Percentiles rank a stretch among this genome's conserved stretches.
Evolutionary conservation across 2,888 invertebrate genomes (phyloP).

Genomic region (Orthonevra nobilis): DNA sequence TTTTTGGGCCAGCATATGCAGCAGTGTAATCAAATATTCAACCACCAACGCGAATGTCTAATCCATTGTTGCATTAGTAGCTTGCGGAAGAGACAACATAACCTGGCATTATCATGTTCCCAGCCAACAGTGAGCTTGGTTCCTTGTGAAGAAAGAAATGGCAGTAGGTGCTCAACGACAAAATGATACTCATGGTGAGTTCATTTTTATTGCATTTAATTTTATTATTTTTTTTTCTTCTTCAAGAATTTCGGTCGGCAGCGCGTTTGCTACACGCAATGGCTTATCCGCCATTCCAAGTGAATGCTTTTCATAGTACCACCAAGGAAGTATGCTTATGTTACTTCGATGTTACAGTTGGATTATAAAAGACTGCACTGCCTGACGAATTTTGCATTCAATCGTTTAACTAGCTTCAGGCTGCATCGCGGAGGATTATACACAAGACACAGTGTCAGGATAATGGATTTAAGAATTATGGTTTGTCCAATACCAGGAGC

Average conservation of each 20-base stretch:
- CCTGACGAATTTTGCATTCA: constrained; percentile 46
- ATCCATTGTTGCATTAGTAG: background rate
- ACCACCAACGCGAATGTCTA: background rate
- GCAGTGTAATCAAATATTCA: constrained; percentile 9
- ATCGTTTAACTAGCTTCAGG: constrained; percentile 33
- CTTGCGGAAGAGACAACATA: constrained; percentile 49
- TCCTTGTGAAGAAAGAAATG: constrained; percentile 31
- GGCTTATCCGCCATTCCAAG: constrained; percentile 21
- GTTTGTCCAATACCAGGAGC: constrained; percentile 1
- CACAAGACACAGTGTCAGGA: background rate
- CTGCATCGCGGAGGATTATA: constrained; percentile 19
- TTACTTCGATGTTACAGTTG: constrained; percentile 6
- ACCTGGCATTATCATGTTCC: constrained; percentile 21
- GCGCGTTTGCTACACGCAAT: constrained; percentile 45
- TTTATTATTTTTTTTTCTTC: no score
- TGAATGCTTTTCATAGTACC: constrained; percentile 41
- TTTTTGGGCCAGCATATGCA: constrained; percentile 36
- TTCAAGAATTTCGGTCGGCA: constrained; percentile 55
- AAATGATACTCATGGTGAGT: constrained; percentile 42
- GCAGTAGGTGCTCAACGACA: constrained; percentile 19
- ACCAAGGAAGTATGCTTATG: constrained; percentile 62
- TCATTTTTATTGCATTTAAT: no score
- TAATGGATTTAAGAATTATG: constrained; percentile 50
- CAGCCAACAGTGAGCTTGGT: constrained; percentile 18
- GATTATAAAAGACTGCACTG: constrained; percentile 56